Percentiles rank a stretch among this genome's conserved stretches.
phyloP scores from a whole-genome alignment of 2,113 vertebrate genomes.

The Orthonyx spaldingii region DNA sequence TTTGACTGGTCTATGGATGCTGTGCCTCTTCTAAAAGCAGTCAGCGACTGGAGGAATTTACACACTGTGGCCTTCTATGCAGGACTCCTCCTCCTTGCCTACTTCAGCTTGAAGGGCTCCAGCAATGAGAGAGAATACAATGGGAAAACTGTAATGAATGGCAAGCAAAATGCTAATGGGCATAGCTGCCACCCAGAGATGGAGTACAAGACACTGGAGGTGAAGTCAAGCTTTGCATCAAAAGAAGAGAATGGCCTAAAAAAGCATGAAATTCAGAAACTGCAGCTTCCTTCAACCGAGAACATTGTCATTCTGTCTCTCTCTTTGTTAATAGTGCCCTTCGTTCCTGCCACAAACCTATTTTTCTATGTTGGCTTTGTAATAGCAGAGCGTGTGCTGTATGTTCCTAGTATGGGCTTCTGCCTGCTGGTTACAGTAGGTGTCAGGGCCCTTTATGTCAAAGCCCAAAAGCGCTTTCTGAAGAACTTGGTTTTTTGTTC shows the following conservation, averaged over 20 bases:
- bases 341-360: conserved; percentile 94
- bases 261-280: conserved; percentile 72
- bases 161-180: conserved; percentile 88
- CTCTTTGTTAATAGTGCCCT: conserved; percentile 89
- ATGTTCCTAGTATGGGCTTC: conserved; percentile 99
- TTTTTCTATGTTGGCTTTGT: conserved; percentile 99
- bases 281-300: conserved; percentile 87
- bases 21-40: conserved; percentile 86
- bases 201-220: conserved; percentile 75
- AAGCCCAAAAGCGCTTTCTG: conserved; percentile 79
- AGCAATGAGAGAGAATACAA: conserved; percentile 75
- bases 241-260: conserved; percentile 86
- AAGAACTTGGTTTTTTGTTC: conserved; percentile 86
- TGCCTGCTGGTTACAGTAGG: conserved; percentile 93
- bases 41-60: conserved; percentile 88
- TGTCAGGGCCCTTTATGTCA: conserved; percentile 85
- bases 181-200: conserved; percentile 84
- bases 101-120: conserved; percentile 78
- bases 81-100: conserved; percentile 80
- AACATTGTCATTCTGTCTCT: conserved; percentile 90
- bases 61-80: conserved; percentile 86
- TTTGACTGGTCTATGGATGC: conserved; percentile 99
- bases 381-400: conserved; percentile 96
- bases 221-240: conserved; percentile 66
- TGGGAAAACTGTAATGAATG: conserved; percentile 84